Base-by-base conservation (phyloP, 2,888 invertebrate genomes). In the Drosophila subquinaria region DNA sequence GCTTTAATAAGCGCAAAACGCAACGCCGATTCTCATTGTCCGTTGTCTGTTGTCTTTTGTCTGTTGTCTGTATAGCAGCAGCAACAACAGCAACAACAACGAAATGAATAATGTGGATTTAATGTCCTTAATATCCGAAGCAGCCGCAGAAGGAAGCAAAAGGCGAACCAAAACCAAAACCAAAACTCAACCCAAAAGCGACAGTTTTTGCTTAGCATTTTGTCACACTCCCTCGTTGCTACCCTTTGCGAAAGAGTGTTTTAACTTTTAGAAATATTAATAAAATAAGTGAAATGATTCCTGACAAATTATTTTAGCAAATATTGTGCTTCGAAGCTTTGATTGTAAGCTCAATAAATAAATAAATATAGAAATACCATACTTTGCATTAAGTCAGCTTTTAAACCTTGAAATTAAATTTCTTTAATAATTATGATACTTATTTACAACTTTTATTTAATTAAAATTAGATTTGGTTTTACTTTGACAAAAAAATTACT, bases 81-180 rank as follows among this genome's bases (percentile, higher is more conserved):
- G 35, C 17, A 48, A 4, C 60, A 48, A 15, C 17, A 20, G 10
- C 43, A 45, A 56, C 63, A 65, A 62, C 56, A 68, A 68, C 65
- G 61, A 80, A 83, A 83, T 83, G 83, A 83, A 83, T 83, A 83
- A 83, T 83, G 83, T 72, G 83, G 79, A 87, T 83, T 83, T 83
- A 83, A 83, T 83, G 83, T 83, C 84, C 84, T 78, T 83, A 82
- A 82, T 86, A 80, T 82, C 87, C 83, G 69, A 67, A 61, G 73
- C 76, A 73, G 80, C 69, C 86, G 73, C 81, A 81, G 81, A 80
- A 65, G 56, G 60, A 73, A 71, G 51, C 71, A 65, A n/a, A 67
- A 69, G 66, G 57, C 69, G 63, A 69, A 77, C 67, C 66, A 43
- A 55, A 66, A 72, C 77, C 63, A 43, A 59, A 63, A 59, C 77